Base-by-base conservation (phyloP, 2,113 vertebrate genomes). In the Marmota monax region DNA sequence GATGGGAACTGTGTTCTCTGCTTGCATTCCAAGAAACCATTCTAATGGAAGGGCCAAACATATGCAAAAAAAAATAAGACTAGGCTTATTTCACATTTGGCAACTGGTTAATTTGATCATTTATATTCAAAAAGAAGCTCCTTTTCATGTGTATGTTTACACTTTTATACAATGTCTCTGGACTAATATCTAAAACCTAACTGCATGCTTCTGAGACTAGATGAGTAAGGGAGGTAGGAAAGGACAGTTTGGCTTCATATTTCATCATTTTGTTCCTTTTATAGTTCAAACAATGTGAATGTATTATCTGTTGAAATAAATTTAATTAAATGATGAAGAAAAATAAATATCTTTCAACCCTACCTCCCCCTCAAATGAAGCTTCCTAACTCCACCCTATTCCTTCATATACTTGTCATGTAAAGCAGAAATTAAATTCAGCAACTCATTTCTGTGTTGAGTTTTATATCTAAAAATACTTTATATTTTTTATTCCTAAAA, bases 361-460 rank as follows among this genome's bases (percentile, higher is more conserved):
- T 23, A 1, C 61, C 61, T 1, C 22, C 2, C 9, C 9, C 3
- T 2, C 61, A 9, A 63, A 63, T n/a, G 77, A 73, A 72, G 39
- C 32, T 92, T 48, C 32, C 53, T 96, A 78, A n/a, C 7, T 92
- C 34, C 70, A 70, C 29, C 37, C 18, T 89, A 74, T 87, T 42
- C 17, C 4, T 92, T 88, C 91, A 45, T 48, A 84, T 93, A 53
- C 12, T 80, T 65, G 80, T 48, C 74, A 90, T 63, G 39, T 80
- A 88, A 96, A 96, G 92, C 14, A 95, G 56, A 84, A 84, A 92
- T 96, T 90, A 94, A 88, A 82, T 78, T 91, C 45, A 88, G 42
- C n/a, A 69, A 87, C 12, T 94, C 56, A 91, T 96, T 91, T 94
- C 48, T 88, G 7, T 63, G 45, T 45, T 90, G 42, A 86, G 65